A percentile compares a stretch with the other conserved stretches of the same genome.
These are phyloP conservation scores for Nomia melanderi DNA, from an alignment of 1,140 invertebrate genomes.

Conservation along the genomic window DNA sequence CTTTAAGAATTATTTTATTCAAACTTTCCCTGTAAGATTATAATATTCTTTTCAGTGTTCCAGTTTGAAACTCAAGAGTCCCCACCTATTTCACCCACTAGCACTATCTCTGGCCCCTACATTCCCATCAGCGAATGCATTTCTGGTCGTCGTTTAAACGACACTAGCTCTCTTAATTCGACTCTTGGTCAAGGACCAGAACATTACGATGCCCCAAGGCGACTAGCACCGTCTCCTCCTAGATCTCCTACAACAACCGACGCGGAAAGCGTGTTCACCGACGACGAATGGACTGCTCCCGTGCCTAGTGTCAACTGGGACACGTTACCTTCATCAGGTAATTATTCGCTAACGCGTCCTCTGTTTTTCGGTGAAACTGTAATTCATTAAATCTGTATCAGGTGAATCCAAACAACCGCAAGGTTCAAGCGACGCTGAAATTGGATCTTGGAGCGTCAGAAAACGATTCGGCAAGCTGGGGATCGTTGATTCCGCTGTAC, in stretches of 20 bases:
- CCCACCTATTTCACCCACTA: slow-evolving; percentile 83
- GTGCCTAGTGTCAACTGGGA: slow-evolving; percentile 82
- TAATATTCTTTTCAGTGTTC: slow-evolving; percentile 71
- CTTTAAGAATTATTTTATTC: neutral
- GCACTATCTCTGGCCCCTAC: slow-evolving; percentile 86
- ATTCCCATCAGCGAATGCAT: slow-evolving; percentile 94
- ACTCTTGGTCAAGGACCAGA: slow-evolving; percentile 72
- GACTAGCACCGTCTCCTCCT: slow-evolving; percentile 75
- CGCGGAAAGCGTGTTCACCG: slow-evolving; percentile 78
- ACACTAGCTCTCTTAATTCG: slow-evolving; percentile 76
- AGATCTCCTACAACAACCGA: slow-evolving; percentile 79
- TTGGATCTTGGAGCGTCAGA: slow-evolving; percentile 82
- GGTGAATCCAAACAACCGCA: slow-evolving; percentile 79
- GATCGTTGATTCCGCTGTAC: slow-evolving; percentile 73
- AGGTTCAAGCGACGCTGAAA: slow-evolving; percentile 82
- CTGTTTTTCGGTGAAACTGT: neutral
- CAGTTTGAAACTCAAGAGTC: slow-evolving; percentile 81
- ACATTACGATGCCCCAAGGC: slow-evolving; percentile 77
- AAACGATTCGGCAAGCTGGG: slow-evolving; percentile 82
- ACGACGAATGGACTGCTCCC: slow-evolving; percentile 69
- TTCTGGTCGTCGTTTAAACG: slow-evolving; percentile 86
- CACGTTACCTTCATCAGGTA: slow-evolving; percentile 78
- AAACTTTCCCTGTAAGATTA: slow-evolving; percentile 7
- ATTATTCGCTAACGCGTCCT: neutral
- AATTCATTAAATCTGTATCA: slow-evolving; percentile 26